Conservation (phyloP, 2,797 vertebrate genomes). For the Pangasius macronema region DNA sequence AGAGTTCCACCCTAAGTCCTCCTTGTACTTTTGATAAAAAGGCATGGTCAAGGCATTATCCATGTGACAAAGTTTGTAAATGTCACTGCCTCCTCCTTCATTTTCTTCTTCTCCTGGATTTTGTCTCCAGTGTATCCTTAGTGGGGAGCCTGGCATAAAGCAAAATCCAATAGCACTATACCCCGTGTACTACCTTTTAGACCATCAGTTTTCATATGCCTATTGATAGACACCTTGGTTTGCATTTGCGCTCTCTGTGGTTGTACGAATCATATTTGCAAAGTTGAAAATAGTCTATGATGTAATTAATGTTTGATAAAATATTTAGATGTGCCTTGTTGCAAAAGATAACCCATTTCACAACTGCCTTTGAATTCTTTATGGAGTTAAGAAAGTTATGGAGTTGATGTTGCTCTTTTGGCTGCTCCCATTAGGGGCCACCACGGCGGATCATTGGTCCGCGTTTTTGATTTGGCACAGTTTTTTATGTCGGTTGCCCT, state of each 20-base stretch:
- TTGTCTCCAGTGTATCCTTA: neutral
- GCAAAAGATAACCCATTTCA: neutral
- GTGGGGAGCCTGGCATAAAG: neutral
- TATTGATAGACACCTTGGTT: neutral
- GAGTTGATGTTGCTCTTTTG: no score
- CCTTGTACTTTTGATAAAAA: neutral
- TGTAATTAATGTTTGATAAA: neutral
- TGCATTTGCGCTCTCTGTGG: neutral
- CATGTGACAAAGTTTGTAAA: neutral
- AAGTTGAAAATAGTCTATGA: slow-evolving; percentile 1
- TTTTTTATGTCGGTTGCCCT: no score
- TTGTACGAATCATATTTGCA: neutral
- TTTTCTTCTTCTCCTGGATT: neutral
- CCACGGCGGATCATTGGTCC: no score
- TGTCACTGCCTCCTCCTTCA: neutral
- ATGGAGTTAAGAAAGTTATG: neutral
- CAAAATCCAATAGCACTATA: neutral
- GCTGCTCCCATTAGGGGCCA: no score
- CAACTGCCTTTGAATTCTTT: neutral
- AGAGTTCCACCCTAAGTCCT: neutral
- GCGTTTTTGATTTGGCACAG: no score
- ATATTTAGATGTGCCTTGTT: neutral
- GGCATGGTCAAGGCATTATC: neutral
- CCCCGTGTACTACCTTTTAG: neutral
- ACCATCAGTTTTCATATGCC: neutral